Evolutionary conservation across 2,888 invertebrate species (phyloP), one percentile per base, ranked within the genome.

Genomic region (Noctua janthe): DNA sequence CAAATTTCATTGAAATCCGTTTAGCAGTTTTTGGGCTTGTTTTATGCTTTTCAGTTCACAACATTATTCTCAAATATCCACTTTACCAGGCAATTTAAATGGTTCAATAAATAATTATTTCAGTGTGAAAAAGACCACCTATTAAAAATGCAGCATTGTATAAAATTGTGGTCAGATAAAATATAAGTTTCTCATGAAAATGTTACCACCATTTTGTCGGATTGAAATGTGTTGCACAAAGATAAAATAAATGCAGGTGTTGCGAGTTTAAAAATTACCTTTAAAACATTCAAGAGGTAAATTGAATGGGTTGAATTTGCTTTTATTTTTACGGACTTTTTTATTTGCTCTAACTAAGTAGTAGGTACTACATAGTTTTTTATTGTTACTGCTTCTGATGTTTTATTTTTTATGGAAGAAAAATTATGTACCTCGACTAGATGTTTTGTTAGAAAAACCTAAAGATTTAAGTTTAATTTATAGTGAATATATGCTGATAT

Each of bases 161-260:
- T 70, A 35, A 54, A 85, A 67, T 49, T 59, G 51, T 71, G 70
- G 73, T 39, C 56, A 29, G 35, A 56, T 72, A 66, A 71, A 74
- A 66, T 1, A 49, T 1, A 29, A 23, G 35, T 71, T 15, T 54
- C 54, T 56, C 67, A 13, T 59, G 70, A 73, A 83, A 85, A 81
- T 76, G 17, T 54, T 62, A 49, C 66, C 54, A 39, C 15, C 47
- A 62, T 78, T 80, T 43, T 64, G 4, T 6, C 4, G 39, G 29
- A 64, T 76, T 71, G 54, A 83, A 85, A n/a, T 15, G n/a, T 73
- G 62, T 35, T 76, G 47, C 47, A 66, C 47, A 70, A 54, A 73
- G n/a, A 70, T 80, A 81, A 70, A 71, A 73, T 74, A 73, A 73
- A 67, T 23, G 47, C 54, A 43, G 29, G 67, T 69, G 54, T 74